Evolutionary conservation across 2,113 vertebrate genomes (phyloP), one percentile per base, ranked within the genome.

Genomic region (Neofelis nebulosa): DNA sequence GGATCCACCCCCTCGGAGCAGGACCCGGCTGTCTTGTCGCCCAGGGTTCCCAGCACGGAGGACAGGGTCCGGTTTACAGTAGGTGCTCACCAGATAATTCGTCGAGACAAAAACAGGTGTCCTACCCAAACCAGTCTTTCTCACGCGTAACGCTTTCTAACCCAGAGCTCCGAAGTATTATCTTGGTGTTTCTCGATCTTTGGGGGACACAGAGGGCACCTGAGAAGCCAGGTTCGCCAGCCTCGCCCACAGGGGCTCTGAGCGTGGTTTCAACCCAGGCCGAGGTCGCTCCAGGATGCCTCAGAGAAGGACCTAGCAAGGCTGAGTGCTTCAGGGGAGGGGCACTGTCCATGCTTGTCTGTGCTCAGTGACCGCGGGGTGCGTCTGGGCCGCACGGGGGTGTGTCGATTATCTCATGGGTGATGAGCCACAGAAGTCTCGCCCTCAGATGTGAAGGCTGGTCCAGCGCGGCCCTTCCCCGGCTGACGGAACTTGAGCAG

Each of bases 331-430:
- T 82, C 27, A 1, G 11, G 25, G 36, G 5, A 0, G 9, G 6
- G 9, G 6, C 8, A 1, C 10, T 0, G 1, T 66, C 57, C 57
- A 14, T 1, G 4, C 8, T 50, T 6, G 0, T 38, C 27, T 19
- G 23, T 4, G 14, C 18, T 21, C 23, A 7, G 12, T 66, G 29
- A 57, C 45, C 16, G 0, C 1, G 0, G 38, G 2, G 3, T 4
- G 2, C 7, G 13, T 4, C n/a, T 19, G 3, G 18, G 18, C 81
- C 33, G 13, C 16, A 0, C 1, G 1, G 36, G 5, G 33, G 86
- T 0, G 10, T 7, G 12, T 8, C 23, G 0, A 29, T 21, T n/a
- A 2, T 84, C 45, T 57, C 12, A 12, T 48, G 50, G 31, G 2
- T 84, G 55, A 7, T 0, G 29, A 14, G 21, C n/a, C 48, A 55